phyloP scores from a whole-genome alignment of 2,113 vertebrate genomes.

The Synodontis membranacea region DNA sequence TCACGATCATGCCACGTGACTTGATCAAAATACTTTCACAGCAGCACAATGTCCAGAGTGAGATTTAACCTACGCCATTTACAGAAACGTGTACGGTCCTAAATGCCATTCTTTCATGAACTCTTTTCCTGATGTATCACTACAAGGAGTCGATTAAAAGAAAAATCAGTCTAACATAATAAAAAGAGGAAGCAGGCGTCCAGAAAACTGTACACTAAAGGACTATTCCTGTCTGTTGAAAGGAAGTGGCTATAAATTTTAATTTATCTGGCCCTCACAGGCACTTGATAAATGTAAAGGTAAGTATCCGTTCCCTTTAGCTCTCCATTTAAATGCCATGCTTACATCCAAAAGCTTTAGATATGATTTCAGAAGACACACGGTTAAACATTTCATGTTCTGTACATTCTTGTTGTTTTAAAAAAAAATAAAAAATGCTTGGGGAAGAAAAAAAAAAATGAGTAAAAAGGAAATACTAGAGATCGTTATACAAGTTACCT shows the following conservation, averaged over 20 bases:
- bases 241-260: background rate
- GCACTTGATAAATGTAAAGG: background rate
- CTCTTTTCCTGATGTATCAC: background rate
- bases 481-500: slow-evolving; percentile 76
- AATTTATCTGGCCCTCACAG: background rate
- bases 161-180: background rate
- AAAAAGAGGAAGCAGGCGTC: background rate
- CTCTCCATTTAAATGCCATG: background rate
- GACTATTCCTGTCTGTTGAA: background rate
- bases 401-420: background rate
- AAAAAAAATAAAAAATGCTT: background rate
- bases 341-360: background rate
- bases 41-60: background rate
- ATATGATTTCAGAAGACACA: background rate
- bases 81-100: background rate
- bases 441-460: background rate
- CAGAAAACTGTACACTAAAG: background rate
- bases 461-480: background rate
- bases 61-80: background rate
- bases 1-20: too few species aligned
- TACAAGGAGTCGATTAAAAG: background rate
- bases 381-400: too few species aligned
- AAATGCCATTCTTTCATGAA: background rate
- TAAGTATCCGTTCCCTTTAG: background rate
- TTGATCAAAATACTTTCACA: too few species aligned